Percentiles rank a stretch among this genome's conserved stretches.
These are phyloP conservation scores for Disparrhopalites patrizii DNA, from an alignment of 2,888 invertebrate genomes.

Conservation along the genomic window DNA sequence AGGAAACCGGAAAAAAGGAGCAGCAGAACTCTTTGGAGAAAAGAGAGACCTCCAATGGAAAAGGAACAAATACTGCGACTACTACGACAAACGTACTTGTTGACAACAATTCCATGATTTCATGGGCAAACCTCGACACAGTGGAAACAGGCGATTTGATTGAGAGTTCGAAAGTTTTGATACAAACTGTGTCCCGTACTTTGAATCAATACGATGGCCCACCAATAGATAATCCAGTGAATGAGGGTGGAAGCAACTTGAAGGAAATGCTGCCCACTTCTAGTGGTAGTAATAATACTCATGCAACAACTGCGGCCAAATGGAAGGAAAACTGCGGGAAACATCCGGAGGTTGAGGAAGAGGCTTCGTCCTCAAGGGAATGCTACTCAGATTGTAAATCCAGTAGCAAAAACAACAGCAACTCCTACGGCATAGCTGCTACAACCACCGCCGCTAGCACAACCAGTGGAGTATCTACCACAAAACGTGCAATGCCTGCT, in stretches of 20 bases:
- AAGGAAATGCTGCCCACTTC: no score
- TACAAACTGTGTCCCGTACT: slow-evolving; percentile 38
- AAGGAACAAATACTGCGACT: not conserved
- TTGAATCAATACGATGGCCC: slow-evolving; percentile 21
- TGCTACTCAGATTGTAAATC: not conserved
- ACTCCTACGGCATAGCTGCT: no score
- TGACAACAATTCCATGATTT: not conserved
- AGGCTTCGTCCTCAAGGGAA: not conserved
- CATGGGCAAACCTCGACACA: slow-evolving; percentile 18
- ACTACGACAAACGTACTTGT: not conserved
- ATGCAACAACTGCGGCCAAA: not conserved
- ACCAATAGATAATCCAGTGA: no score
- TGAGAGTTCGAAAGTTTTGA: slow-evolving; percentile 41
- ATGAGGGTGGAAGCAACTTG: not conserved
- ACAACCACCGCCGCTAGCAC: no score
- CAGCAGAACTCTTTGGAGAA: no score
- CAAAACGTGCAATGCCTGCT: no score
- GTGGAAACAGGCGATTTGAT: slow-evolving; percentile 31
- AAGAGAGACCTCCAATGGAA: no score
- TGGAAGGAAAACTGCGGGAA: not conserved
- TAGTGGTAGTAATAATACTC: no score
- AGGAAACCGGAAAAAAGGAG: no score
- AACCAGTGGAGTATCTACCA: no score
- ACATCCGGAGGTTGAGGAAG: no score
- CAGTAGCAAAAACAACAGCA: not conserved